phyloP scores from a whole-genome alignment of 1,140 invertebrate species.

The Tetramorium simillimum region DNA sequence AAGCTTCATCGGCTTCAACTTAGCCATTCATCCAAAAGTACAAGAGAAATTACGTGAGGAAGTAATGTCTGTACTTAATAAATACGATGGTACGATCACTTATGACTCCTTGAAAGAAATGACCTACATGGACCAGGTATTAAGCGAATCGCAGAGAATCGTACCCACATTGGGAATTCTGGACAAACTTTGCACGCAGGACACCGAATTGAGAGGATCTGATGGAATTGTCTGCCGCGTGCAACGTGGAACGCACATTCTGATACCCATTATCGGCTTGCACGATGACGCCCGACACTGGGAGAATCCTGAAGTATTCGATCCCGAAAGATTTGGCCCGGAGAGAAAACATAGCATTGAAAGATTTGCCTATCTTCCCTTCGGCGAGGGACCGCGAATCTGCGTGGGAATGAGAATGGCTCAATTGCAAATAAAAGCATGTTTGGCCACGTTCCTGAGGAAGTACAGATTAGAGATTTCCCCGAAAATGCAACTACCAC shows the following conservation, averaged over 20 bases:
- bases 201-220: constrained; percentile 65
- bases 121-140: constrained; percentile 87
- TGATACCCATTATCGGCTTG: constrained; percentile 77
- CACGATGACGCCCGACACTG: constrained; percentile 86
- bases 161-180: constrained; percentile 58
- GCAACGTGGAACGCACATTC: constrained; percentile 74
- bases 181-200: constrained; percentile 67
- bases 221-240: constrained; percentile 64
- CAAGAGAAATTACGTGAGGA: constrained; percentile 88
- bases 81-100: constrained; percentile 85
- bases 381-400: constrained; percentile 87
- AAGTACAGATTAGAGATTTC: constrained; percentile 33
- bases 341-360: constrained; percentile 74
- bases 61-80: constrained; percentile 85
- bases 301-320: constrained; percentile 87
- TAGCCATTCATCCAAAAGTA: constrained; percentile 88
- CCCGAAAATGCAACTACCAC: neutral
- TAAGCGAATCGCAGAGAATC: constrained; percentile 82
- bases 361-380: constrained; percentile 85
- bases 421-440: constrained; percentile 66
- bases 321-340: constrained; percentile 88
- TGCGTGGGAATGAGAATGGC: constrained; percentile 85
- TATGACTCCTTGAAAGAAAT: constrained; percentile 88
- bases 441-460: neutral
- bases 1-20: constrained; percentile 86